Evolutionary conservation across 1,140 invertebrate genomes (phyloP).

Genomic region (Xylocopa sonorina): DNA sequence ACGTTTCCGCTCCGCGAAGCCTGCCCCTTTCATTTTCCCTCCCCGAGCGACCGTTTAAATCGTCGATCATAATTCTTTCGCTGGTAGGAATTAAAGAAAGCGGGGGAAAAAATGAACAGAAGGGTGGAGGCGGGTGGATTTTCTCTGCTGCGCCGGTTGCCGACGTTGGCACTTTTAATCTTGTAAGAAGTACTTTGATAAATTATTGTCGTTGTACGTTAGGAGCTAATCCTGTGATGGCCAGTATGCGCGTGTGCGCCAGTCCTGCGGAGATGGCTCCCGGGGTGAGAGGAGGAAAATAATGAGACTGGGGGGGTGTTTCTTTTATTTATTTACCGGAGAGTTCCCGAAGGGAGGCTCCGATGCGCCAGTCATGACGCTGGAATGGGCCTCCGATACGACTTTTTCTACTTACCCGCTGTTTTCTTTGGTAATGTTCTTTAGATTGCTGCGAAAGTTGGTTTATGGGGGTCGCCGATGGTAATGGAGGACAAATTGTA

Average conservation of each 20-base stretch:
- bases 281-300: not conserved
- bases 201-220: not conserved
- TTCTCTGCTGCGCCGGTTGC: not conserved
- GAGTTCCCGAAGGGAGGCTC: not conserved
- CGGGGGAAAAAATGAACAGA: not conserved
- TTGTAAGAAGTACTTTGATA: not conserved
- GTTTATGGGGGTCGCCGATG: not conserved
- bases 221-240: not conserved
- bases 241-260: not conserved
- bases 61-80: conserved; percentile 7
- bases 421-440: not conserved
- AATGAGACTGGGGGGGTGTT: not conserved
- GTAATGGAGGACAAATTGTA: not conserved
- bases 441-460: not conserved
- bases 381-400: not conserved
- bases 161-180: not conserved
- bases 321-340: conserved; percentile 4
- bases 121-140: not conserved
- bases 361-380: not conserved
- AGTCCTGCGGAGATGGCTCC: too few species aligned
- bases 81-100: not conserved
- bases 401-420: not conserved
- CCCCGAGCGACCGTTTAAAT: not conserved
- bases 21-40: not conserved
- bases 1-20: not conserved